Base-by-base conservation (phyloP, 2,888 invertebrate genomes). In the Drosophila phalerata region DNA sequence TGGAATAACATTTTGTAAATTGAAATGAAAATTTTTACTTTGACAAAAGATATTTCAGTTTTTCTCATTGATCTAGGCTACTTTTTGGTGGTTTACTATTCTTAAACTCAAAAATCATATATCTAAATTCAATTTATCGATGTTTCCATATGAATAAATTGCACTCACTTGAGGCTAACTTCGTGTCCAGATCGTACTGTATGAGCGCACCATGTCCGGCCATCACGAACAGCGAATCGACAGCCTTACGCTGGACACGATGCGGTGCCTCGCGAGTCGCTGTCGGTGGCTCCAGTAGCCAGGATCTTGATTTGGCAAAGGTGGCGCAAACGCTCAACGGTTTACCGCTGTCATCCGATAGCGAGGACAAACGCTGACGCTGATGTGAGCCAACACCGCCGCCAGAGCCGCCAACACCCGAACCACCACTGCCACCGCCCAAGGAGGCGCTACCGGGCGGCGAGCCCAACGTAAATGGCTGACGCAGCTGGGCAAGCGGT, bases 211-310 rank as follows among this genome's bases (percentile, higher is more conserved):
- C 98, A 89, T 96, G 96, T 86, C 97, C 97, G 48, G 97, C 96
- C 95, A 98, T 96, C 22, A 98, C 95, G 92, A 97, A 98, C 10
- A 98, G 93, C n/a, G 97, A 96, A 90, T 98, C 97, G 17, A 96
- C 95, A 13, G 96, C 94, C 86, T 95, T 94, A 9, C 93, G 92
- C 77, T 92, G 93, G 53, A 93, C 92, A 81, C 89, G 93, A 90
- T 90, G 93, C 66, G 90, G 90, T 57, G 88, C 91, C 76, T 90
- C 93, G 58, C 91, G 92, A 82, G 87, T 93, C 82, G 90, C 76
- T 88, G 93, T 93, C 90, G 94, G 89, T 91, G 93, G 91, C 77
- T 92, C 93, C 64, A 92, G 77, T 57, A 96, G 94, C 95, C 96
- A 96, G 11, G 96, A 95, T 53, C 96, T 93, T 0, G 96, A 94